These are phyloP conservation scores for Actenoides lindsayi DNA, from an alignment of 2,113 vertebrate genomes.

Conservation along the genomic window DNA sequence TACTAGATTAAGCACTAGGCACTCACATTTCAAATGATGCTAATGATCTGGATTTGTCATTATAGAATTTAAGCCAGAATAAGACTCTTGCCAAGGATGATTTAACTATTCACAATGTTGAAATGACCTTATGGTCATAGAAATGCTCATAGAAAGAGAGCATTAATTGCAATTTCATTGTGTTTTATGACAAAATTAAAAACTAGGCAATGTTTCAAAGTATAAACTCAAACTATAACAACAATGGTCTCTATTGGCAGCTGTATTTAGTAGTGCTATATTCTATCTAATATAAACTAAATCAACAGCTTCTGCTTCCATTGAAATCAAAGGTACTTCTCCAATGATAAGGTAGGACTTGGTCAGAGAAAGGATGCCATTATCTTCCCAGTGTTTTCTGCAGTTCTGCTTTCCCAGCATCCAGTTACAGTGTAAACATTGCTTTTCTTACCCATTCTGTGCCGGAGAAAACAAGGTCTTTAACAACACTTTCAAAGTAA, in stretches of 20 bases:
- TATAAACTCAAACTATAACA: not conserved
- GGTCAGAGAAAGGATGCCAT: not conserved
- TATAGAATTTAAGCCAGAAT: constrained; percentile 79
- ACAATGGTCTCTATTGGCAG: not conserved
- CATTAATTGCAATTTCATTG: constrained; percentile 41
- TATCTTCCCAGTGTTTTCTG: not conserved
- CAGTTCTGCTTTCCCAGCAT: constrained; percentile 3
- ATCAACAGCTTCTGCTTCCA: not conserved
- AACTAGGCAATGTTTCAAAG: not conserved
- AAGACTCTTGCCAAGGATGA: constrained; percentile 76
- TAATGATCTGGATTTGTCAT: constrained; percentile 88
- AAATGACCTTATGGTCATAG: constrained; percentile 54
- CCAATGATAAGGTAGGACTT: not conserved
- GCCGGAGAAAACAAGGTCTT: constrained; percentile 6
- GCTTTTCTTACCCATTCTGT: constrained; percentile 8
- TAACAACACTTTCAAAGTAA: not conserved
- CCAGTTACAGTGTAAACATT: constrained; percentile 5
- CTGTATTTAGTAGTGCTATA: not conserved
- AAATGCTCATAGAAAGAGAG: not conserved
- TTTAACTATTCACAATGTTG: constrained; percentile 82
- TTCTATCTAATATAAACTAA: not conserved
- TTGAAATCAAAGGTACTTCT: not conserved
- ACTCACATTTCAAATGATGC: constrained; percentile 82
- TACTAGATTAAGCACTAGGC: constrained; percentile 73
- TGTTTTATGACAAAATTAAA: constrained; percentile 49